Conservation (phyloP, 2,888 invertebrate genomes). For the Tenthredo mesomela region DNA sequence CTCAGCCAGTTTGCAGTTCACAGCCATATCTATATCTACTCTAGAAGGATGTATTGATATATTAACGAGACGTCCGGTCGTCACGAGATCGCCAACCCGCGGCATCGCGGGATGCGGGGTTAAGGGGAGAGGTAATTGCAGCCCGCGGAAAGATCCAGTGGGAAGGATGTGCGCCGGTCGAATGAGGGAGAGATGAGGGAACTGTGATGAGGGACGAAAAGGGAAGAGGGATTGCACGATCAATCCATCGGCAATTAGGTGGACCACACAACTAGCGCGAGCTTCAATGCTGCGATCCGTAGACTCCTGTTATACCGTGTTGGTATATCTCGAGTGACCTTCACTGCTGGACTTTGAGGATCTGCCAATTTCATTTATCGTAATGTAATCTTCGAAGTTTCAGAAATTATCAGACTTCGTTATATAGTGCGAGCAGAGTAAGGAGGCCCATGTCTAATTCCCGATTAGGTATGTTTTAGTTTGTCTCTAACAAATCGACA, state of each 20-base stretch:
- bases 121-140: constrained; percentile 47
- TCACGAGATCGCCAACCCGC: constrained; percentile 45
- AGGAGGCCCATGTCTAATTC: neutral
- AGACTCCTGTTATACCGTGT: constrained; percentile 25
- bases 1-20: constrained; percentile 43
- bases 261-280: constrained; percentile 38
- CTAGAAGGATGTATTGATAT: constrained; percentile 51
- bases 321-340: constrained; percentile 9
- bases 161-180: constrained; percentile 44
- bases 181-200: constrained; percentile 31
- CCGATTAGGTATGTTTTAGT: neutral
- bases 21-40: constrained; percentile 27
- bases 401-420: neutral
- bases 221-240: constrained; percentile 27
- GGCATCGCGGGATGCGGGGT: constrained; percentile 31
- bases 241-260: constrained; percentile 49
- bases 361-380: constrained; percentile 7
- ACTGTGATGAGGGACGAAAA: constrained; percentile 2
- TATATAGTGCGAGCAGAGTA: neutral
- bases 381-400: neutral
- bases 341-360: neutral
- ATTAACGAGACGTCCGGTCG: constrained; percentile 49
- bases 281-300: constrained; percentile 28
- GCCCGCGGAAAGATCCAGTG: constrained; percentile 43
- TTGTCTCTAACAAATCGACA: neutral